Percentiles rank a stretch among this genome's conserved stretches.
Evolutionary conservation across 2,113 vertebrate species (phyloP).

Genomic region (Carlito syrichta): DNA sequence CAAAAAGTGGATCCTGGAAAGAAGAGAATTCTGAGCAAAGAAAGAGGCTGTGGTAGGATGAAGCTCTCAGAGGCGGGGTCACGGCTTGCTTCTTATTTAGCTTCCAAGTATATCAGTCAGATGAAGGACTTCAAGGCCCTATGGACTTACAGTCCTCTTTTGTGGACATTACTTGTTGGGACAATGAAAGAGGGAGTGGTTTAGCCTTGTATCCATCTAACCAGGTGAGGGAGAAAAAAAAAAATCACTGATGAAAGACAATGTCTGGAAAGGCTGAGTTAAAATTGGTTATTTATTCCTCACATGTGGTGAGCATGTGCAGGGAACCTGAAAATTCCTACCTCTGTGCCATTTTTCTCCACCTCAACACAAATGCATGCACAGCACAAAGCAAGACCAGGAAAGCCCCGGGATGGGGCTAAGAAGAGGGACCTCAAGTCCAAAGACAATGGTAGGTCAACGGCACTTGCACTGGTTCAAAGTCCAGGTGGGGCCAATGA

Average conservation of each 20-base stretch:
- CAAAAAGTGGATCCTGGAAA: neutral
- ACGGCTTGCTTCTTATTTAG: neutral
- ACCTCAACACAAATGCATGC: too few relatives aligned
- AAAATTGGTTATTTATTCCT: neutral
- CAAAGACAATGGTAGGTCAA: neutral
- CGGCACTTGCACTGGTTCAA: neutral
- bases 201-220: neutral
- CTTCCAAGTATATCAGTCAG: neutral
- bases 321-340: neutral
- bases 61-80: neutral
- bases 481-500: neutral
- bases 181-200: neutral
- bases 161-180: neutral
- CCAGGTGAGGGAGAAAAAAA: neutral
- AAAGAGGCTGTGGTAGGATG: neutral
- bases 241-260: neutral
- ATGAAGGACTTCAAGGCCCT: neutral
- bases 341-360: neutral
- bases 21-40: neutral
- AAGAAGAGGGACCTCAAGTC: neutral
- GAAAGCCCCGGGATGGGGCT: neutral
- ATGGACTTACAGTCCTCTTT: neutral
- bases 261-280: neutral
- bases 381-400: neutral
- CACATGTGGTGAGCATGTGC: too few relatives aligned